phyloP scores from a whole-genome alignment of 2,888 invertebrate species.

The Pseudococcus jackbeardsleyi region DNA sequence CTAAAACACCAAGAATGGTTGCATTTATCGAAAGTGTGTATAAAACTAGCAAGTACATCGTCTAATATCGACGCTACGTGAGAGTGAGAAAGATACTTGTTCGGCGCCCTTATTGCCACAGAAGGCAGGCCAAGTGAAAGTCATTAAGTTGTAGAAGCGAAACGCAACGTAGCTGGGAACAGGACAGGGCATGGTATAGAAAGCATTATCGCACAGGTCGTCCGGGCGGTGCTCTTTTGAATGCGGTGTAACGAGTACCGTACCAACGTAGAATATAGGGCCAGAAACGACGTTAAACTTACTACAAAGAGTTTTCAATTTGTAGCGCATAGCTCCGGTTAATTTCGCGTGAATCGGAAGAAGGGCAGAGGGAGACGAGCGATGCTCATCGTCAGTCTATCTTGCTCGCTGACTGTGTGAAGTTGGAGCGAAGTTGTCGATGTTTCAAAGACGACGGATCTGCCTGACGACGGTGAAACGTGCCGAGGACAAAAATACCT shows the following conservation, averaged over 20 bases:
- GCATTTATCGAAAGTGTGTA: not conserved
- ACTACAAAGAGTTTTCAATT: constrained; percentile 10
- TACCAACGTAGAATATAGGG: not conserved
- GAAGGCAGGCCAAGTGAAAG: not conserved
- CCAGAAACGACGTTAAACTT: not conserved
- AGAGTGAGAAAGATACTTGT: no score
- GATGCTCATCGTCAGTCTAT: not conserved
- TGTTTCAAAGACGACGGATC: not conserved
- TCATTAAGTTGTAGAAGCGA: not conserved
- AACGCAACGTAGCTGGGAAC: not conserved
- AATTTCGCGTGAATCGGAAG: not conserved
- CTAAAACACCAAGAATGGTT: not conserved
- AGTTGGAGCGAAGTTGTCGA: not conserved
- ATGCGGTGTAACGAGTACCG: not conserved
- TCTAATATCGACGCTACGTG: no score
- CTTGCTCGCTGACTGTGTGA: not conserved
- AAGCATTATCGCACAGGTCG: not conserved
- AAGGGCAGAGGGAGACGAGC: not conserved
- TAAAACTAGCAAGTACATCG: not conserved
- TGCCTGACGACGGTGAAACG: not conserved
- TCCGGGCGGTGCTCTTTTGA: constrained; percentile 10
- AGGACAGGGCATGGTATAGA: not conserved
- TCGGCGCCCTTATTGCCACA: not conserved
- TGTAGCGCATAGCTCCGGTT: not conserved
- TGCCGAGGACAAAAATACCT: not conserved